Evolutionary conservation across 1,140 invertebrate species (phyloP).

Genomic region (Apis mellifera): DNA sequence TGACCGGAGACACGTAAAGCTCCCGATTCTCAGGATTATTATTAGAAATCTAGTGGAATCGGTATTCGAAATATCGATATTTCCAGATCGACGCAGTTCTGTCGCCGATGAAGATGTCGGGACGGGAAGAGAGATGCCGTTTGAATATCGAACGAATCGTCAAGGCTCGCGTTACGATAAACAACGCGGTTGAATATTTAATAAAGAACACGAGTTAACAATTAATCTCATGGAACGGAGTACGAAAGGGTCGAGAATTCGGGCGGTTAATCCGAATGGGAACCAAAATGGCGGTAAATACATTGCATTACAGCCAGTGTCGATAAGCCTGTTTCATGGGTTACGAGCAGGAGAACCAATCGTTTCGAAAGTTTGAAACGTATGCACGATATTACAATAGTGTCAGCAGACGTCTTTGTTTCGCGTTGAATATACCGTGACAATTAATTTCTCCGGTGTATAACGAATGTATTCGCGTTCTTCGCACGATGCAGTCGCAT

Average conservation of each 20-base stretch:
- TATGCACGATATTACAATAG: neutral
- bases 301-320: neutral
- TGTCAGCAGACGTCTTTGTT: neutral
- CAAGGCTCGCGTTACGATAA: too few species aligned
- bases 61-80: neutral
- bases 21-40: slow-evolving; percentile 1
- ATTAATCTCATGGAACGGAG: neutral
- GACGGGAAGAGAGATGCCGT: neutral
- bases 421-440: neutral
- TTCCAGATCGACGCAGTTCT: neutral
- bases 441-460: slow-evolving; percentile 22
- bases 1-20: slow-evolving; percentile 18
- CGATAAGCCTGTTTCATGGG: neutral
- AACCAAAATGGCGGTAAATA: slow-evolving; percentile 50
- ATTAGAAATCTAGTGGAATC: slow-evolving; percentile 4
- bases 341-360: neutral
- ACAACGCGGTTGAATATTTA: neutral
- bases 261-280: neutral
- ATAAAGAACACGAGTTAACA: neutral
- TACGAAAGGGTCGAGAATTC: neutral
- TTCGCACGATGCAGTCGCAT: neutral
- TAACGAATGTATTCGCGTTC: slow-evolving; percentile 6
- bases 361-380: neutral
- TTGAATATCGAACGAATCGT: too few species aligned
- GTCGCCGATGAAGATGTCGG: neutral